These are phyloP conservation scores for Blomia tropicalis DNA, from an alignment of 2,888 invertebrate genomes.

Conservation along the genomic window DNA sequence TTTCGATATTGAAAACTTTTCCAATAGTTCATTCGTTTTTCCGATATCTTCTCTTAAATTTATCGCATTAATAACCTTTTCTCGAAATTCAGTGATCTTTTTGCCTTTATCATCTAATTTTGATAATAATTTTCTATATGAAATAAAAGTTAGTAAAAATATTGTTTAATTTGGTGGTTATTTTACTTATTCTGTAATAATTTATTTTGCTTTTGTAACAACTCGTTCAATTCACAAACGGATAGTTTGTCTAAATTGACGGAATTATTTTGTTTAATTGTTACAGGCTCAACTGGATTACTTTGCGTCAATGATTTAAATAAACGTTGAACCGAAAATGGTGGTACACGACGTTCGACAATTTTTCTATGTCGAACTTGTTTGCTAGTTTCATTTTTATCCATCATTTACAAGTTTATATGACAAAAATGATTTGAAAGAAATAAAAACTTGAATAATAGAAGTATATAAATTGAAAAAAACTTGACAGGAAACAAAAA, in stretches of 20 bases:
- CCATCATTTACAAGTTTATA: too few relatives aligned
- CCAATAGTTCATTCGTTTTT: neutral
- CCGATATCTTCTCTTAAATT: neutral
- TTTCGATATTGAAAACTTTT: neutral
- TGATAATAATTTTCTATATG: neutral
- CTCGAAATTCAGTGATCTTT: neutral
- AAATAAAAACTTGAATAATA: too few relatives aligned
- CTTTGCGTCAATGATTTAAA: neutral
- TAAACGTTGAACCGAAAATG: neutral
- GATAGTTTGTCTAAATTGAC: neutral
- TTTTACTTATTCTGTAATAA: neutral
- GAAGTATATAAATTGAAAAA: too few relatives aligned
- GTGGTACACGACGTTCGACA: constrained; percentile 2
- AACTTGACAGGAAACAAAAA: too few relatives aligned
- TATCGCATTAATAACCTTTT: neutral
- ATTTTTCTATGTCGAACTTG: too few relatives aligned
- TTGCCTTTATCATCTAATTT: constrained; percentile 11
- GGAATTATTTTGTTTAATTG: neutral
- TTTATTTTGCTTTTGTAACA: neutral
- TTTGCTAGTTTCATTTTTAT: too few relatives aligned
- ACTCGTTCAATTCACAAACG: neutral
- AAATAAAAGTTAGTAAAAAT: neutral
- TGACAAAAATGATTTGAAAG: too few relatives aligned
- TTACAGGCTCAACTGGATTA: neutral
- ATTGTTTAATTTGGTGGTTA: neutral